These are phyloP conservation scores for Vireo altiloquus DNA, from an alignment of 2,113 vertebrate species.

Conservation along the genomic window DNA sequence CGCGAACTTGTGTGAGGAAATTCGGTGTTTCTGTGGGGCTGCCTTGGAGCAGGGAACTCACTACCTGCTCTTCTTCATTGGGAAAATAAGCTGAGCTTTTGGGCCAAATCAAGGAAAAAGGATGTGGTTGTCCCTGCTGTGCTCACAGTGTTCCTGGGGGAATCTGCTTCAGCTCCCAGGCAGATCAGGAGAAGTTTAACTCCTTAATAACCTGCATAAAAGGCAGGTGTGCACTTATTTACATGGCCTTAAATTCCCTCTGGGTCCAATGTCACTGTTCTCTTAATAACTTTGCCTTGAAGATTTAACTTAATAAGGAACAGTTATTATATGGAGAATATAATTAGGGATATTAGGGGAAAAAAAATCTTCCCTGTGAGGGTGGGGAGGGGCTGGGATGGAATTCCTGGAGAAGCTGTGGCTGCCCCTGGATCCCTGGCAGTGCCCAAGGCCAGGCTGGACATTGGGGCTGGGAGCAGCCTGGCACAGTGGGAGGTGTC, in stretches of 20 bases:
- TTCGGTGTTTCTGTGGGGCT: background rate
- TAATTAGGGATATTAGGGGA: background rate
- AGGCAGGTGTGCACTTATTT: background rate
- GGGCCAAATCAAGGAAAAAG: fast-evolving
- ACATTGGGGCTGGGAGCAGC: background rate
- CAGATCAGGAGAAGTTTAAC: background rate
- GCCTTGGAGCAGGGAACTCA: background rate
- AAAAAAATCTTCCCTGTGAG: background rate
- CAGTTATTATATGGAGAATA: background rate
- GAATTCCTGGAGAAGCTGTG: background rate
- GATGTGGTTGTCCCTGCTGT: background rate
- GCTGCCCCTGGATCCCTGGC: background rate
- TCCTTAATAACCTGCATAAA: fast-evolving
- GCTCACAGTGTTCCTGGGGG: too few species aligned
- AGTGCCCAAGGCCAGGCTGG: fast-evolving
- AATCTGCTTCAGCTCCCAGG: background rate
- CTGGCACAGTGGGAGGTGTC: background rate
- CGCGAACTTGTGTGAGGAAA: background rate
- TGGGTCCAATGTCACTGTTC: fast-evolving
- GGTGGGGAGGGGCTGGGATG: background rate
- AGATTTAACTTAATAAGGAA: background rate
- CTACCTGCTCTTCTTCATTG: fast-evolving
- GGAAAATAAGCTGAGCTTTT: background rate
- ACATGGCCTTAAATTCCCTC: background rate
- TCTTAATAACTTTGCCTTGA: background rate